Evolutionary conservation across 2,113 vertebrate genomes (phyloP).

Genomic region (Oreochromis spilurus): DNA sequence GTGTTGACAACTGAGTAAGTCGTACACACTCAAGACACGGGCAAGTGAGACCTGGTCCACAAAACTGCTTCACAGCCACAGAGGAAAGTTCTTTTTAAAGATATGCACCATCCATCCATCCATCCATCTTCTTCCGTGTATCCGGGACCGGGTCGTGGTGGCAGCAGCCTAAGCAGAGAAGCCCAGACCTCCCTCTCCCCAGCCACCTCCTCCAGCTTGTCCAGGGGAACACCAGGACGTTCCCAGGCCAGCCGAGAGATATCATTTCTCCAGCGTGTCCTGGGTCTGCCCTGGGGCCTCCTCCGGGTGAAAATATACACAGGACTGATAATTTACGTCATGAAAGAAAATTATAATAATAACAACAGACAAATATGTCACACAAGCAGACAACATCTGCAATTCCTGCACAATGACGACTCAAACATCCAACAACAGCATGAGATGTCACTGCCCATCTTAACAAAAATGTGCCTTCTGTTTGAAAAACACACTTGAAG

Average conservation of each 20-base stretch:
- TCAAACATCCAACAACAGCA: not conserved
- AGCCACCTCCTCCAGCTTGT: not conserved
- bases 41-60: not conserved
- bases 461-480: not conserved
- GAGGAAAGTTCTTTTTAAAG: not conserved
- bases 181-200: not conserved
- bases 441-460: not conserved
- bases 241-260: not conserved
- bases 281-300: not conserved
- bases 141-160: not conserved
- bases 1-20: constrained; percentile 36
- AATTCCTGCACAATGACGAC: not conserved
- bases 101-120: not conserved
- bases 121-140: not conserved
- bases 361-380: not conserved
- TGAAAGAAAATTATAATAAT: not conserved
- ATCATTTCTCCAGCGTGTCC: not conserved
- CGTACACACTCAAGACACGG: constrained; percentile 13
- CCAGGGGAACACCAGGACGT: not conserved
- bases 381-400: not conserved
- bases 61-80: not conserved
- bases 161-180: not conserved
- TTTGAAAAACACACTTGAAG: not conserved
- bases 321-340: not conserved
- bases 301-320: not conserved